Percentiles rank a stretch among this genome's conserved stretches.
These are phyloP conservation scores for Cyrtodaria siliqua DNA, from an alignment of 2,888 invertebrate species.

Conservation along the genomic window DNA sequence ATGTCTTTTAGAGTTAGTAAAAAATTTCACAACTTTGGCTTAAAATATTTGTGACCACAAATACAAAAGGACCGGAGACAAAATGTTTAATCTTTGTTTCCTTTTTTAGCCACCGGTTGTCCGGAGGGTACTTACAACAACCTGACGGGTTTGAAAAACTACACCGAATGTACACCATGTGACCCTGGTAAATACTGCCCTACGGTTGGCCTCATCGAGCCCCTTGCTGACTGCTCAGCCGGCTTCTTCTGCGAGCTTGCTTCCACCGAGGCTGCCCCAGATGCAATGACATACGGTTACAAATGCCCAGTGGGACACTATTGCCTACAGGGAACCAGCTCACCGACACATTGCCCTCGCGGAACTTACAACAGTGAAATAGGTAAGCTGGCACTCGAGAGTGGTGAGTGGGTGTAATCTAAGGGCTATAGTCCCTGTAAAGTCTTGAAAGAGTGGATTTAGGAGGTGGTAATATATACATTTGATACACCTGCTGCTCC, in stretches of 20 bases:
- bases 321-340: slow-evolving; percentile 79
- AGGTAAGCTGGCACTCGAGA: too few relatives aligned
- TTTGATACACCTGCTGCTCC: too few relatives aligned
- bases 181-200: slow-evolving; percentile 82
- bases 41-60: too few relatives aligned
- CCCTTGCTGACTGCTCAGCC: slow-evolving; percentile 75
- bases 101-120: slow-evolving; percentile 72
- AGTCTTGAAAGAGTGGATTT: too few relatives aligned
- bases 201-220: slow-evolving; percentile 71
- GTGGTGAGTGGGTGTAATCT: too few relatives aligned
- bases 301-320: slow-evolving; percentile 81
- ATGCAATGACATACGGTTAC: slow-evolving; percentile 77
- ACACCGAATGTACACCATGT: slow-evolving; percentile 80
- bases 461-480: too few relatives aligned
- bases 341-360: slow-evolving; percentile 77
- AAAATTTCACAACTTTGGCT: too few relatives aligned
- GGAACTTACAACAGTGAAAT: slow-evolving; percentile 80
- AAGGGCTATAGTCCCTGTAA: too few relatives aligned
- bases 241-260: slow-evolving; percentile 81
- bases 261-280: slow-evolving; percentile 74
- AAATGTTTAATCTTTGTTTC: too few relatives aligned
- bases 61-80: too few relatives aligned
- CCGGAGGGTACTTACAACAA: slow-evolving; percentile 82
- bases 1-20: too few relatives aligned
- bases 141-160: slow-evolving; percentile 76